Base-by-base conservation (phyloP, 2,888 invertebrate genomes). In the Lasioglossum leucozonium region DNA sequence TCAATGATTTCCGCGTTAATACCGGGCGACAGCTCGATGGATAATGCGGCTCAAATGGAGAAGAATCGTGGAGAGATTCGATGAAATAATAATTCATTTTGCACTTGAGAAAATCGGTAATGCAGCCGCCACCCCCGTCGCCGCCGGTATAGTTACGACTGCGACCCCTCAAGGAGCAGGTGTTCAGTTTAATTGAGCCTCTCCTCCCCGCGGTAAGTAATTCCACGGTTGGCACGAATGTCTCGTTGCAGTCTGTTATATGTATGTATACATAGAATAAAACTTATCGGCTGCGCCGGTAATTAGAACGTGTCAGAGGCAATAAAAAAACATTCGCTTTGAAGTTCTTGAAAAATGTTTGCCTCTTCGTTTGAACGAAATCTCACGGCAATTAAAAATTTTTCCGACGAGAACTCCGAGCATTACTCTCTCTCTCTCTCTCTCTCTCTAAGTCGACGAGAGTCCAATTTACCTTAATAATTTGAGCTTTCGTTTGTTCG, bases 111-210 rank as follows among this genome's bases (percentile, higher is more conserved):
- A n/a, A n/a, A 81, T 77, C 65, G 75, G 73, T 72, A 16, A 18
- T 71, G 74, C 74, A 85, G 86, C 71, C 44, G 37, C n/a, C n/a
- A n/a, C n/a, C n/a, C n/a, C n/a, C n/a, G n/a, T n/a, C n/a, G n/a
- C n/a, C n/a, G n/a, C n/a, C n/a, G n/a, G 77, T 81, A 83, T 77
- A 89, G 84, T 86, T 58, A 30, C 73, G 72, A 69, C 71, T 42
- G 40, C 69, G 75, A 16, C 51, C 82, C 62, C 67, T 69, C 40
- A 79, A 87, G 82, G 77, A 84, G 78, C 88, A 90, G 84, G 83
- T 87, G 87, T 77, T 76, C 77, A 65, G 22, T 88, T 88, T 82
- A 84, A 88, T 91, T 90, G 86, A 81, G 78, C 77, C 58, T 79
- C 77, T 79, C 73, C 74, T 0, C 30, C 65, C 62, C 72, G 42